Evolutionary conservation across 1,140 invertebrate species (phyloP).

Genomic region (Drosophila dunni): DNA sequence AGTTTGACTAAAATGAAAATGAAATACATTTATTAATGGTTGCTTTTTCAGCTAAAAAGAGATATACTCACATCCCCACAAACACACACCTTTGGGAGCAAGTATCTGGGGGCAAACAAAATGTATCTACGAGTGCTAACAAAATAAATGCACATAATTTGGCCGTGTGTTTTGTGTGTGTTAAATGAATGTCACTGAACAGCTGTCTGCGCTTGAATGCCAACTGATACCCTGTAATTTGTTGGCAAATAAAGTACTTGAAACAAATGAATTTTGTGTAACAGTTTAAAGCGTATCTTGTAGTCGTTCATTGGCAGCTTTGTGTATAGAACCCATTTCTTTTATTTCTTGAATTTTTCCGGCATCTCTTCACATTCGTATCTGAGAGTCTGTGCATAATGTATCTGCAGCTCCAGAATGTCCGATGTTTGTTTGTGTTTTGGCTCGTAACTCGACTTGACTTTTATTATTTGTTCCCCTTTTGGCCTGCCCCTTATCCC

Average conservation of each 20-base stretch:
- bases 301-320: background rate
- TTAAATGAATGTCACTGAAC: slow-evolving; percentile 54
- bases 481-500: slow-evolving; percentile 8
- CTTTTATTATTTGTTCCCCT: slow-evolving; percentile 46
- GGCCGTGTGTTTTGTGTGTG: slow-evolving; percentile 22
- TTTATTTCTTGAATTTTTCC: slow-evolving; percentile 30
- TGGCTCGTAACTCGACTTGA: slow-evolving; percentile 65
- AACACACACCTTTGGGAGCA: slow-evolving; percentile 5
- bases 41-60: slow-evolving; percentile 10
- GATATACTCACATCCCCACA: slow-evolving; percentile 1
- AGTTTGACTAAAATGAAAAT: slow-evolving; percentile 53
- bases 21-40: slow-evolving; percentile 64
- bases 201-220: slow-evolving; percentile 62
- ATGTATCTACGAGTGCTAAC: slow-evolving; percentile 30
- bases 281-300: slow-evolving; percentile 5
- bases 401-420: slow-evolving; percentile 54
- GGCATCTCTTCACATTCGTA: slow-evolving; percentile 45
- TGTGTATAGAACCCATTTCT: background rate
- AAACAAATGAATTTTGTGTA: background rate
- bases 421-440: slow-evolving; percentile 66
- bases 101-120: slow-evolving; percentile 24
- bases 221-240: slow-evolving; percentile 45
- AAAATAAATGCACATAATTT: slow-evolving; percentile 54
- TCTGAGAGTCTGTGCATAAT: slow-evolving; percentile 72
- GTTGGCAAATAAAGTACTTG: background rate